These are phyloP conservation scores for Hemibagrus wyckioides DNA, from an alignment of 2,113 vertebrate species.

Conservation along the genomic window DNA sequence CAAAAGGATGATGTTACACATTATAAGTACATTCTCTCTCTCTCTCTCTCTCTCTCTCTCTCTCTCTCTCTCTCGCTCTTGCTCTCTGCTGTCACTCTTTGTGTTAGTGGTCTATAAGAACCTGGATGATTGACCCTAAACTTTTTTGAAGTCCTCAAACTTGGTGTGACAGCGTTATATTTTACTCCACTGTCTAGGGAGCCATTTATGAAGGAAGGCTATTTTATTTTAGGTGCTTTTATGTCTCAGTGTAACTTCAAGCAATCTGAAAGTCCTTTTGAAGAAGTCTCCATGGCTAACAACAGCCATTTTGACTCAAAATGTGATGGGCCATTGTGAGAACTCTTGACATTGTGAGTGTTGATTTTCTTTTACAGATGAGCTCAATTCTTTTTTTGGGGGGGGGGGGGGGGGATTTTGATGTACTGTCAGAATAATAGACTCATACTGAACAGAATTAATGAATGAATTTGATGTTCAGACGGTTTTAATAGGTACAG, in stretches of 20 bases:
- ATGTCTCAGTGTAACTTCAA: neutral
- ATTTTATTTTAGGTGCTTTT: constrained; percentile 44
- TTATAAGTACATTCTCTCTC: neutral
- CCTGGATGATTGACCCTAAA: constrained; percentile 10
- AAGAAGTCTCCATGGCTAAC: constrained; percentile 37
- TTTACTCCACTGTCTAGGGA: constrained; percentile 1
- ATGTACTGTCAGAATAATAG: neutral
- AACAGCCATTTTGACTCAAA: constrained; percentile 33
- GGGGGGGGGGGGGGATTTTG: neutral
- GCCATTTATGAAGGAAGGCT: constrained; percentile 43
- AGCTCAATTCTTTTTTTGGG: neutral
- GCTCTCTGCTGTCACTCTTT: neutral
- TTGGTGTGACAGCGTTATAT: constrained; percentile 37
- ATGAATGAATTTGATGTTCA: neutral
- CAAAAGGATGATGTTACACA: neutral
- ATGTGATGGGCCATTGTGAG: constrained; percentile 4
- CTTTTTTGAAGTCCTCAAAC: constrained; percentile 22
- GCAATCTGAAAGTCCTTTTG: constrained; percentile 44
- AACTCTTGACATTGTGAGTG: constrained; percentile 4
- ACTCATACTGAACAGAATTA: neutral
- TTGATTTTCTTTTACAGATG: neutral
- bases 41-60: neutral
- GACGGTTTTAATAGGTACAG: neutral
- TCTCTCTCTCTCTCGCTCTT: neutral
- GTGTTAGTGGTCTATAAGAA: constrained; percentile 30